Evolutionary conservation across 1,140 invertebrate genomes (phyloP).

Genomic region (Rhopalosiphum maidis): DNA sequence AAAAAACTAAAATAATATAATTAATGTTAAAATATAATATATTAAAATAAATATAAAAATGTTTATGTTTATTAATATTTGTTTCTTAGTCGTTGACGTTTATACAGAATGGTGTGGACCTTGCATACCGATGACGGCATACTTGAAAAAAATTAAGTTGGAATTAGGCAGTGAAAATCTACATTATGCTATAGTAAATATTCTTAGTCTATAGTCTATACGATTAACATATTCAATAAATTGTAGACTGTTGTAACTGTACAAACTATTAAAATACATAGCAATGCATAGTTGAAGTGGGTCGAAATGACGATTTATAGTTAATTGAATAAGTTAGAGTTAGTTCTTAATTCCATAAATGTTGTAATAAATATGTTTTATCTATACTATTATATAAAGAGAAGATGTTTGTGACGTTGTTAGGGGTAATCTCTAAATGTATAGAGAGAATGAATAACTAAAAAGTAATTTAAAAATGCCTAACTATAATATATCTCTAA

Average conservation of each 20-base stretch:
- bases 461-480: no score
- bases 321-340: not conserved
- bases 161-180: constrained; percentile 85
- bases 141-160: constrained; percentile 87
- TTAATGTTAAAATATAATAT: not conserved
- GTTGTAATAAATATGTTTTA: not conserved
- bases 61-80: constrained; percentile 29
- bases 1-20: constrained; percentile 59
- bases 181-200: constrained; percentile 77
- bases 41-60: no score
- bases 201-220: not conserved
- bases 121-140: constrained; percentile 84
- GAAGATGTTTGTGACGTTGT: no score
- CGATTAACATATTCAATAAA: not conserved
- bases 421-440: no score
- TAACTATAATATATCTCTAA: no score
- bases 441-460: no score
- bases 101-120: constrained; percentile 95
- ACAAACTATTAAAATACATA: not conserved
- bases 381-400: no score
- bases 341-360: not conserved
- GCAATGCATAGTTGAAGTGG: not conserved
- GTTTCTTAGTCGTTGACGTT: constrained; percentile 79
- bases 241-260: not conserved
- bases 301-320: not conserved